phyloP scores from a whole-genome alignment of 2,888 invertebrate genomes.

The Apodemia duryi region DNA sequence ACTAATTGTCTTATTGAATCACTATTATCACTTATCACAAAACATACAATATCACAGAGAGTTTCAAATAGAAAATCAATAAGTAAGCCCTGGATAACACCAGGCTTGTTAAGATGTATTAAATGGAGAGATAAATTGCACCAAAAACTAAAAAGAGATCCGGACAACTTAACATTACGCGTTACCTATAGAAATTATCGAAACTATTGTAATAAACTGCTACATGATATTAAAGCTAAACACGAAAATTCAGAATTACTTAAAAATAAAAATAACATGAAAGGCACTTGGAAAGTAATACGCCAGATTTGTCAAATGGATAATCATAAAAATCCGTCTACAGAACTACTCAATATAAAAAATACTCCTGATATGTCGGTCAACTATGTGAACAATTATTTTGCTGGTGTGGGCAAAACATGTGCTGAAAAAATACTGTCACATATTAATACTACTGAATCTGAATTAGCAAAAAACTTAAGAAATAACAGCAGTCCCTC shows the following conservation, averaged over 20 bases:
- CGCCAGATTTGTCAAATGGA: slow-evolving; percentile 13
- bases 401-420: slow-evolving; percentile 17
- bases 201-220: slow-evolving; percentile 23
- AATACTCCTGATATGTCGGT: slow-evolving; percentile 3
- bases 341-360: slow-evolving; percentile 14
- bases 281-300: slow-evolving; percentile 21
- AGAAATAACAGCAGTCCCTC: not conserved
- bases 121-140: slow-evolving; percentile 20
- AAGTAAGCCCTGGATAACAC: too few relatives aligned
- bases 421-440: slow-evolving; percentile 14
- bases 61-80: slow-evolving; percentile 13
- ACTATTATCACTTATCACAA: not conserved
- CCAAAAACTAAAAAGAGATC: slow-evolving; percentile 21
- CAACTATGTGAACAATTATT: slow-evolving; percentile 20
- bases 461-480: not conserved
- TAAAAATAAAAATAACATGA: slow-evolving; percentile 19
- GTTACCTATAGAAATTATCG: slow-evolving; percentile 20
- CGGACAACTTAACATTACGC: slow-evolving; percentile 19
- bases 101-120: slow-evolving; percentile 23
- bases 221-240: slow-evolving; percentile 22
- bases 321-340: not conserved
- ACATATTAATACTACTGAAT: not conserved
- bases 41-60: not conserved
- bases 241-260: slow-evolving; percentile 18
- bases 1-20: not conserved